phyloP scores from a whole-genome alignment of 2,797 vertebrate species.

The Bovichtus variegatus region DNA sequence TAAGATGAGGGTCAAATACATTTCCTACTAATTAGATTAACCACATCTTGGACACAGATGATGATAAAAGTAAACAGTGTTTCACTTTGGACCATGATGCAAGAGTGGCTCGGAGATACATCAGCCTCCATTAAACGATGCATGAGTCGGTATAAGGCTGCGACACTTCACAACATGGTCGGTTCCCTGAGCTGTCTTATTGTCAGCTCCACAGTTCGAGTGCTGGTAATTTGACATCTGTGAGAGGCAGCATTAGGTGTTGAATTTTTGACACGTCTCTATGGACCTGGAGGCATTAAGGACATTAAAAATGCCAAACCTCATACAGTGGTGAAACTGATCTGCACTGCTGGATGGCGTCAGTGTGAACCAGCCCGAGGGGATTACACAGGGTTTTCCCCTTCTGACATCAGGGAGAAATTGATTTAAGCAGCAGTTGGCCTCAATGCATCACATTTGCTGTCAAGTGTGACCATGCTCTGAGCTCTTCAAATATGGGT shows the following conservation, averaged over 20 bases:
- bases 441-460: slow-evolving; percentile 40
- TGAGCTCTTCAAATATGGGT: slow-evolving; percentile 9
- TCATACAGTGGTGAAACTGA: slow-evolving; percentile 61
- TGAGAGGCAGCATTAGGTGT: slow-evolving; percentile 43
- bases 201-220: slow-evolving; percentile 19
- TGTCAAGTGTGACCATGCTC: slow-evolving; percentile 29
- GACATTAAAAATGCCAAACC: slow-evolving; percentile 47
- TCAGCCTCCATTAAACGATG: slow-evolving; percentile 29
- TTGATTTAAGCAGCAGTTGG: slow-evolving; percentile 64
- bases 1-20: slow-evolving; percentile 36
- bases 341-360: slow-evolving; percentile 41
- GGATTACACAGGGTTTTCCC: slow-evolving; percentile 50
- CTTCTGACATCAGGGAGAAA: slow-evolving; percentile 55
- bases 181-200: slow-evolving; percentile 49
- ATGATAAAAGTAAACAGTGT: slow-evolving; percentile 38
- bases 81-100: slow-evolving; percentile 23
- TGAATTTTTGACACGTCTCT: slow-evolving; percentile 51
- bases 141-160: slow-evolving; percentile 30
- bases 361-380: slow-evolving; percentile 41
- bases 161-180: slow-evolving; percentile 46
- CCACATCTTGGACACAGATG: slow-evolving; percentile 59
- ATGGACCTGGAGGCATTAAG: slow-evolving; percentile 43
- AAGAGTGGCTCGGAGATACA: slow-evolving; percentile 16
- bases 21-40: slow-evolving; percentile 45
- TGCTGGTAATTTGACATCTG: slow-evolving; percentile 57